Evolutionary conservation across 2,113 vertebrate genomes (phyloP).

Genomic region (Podarcis cretensis): DNA sequence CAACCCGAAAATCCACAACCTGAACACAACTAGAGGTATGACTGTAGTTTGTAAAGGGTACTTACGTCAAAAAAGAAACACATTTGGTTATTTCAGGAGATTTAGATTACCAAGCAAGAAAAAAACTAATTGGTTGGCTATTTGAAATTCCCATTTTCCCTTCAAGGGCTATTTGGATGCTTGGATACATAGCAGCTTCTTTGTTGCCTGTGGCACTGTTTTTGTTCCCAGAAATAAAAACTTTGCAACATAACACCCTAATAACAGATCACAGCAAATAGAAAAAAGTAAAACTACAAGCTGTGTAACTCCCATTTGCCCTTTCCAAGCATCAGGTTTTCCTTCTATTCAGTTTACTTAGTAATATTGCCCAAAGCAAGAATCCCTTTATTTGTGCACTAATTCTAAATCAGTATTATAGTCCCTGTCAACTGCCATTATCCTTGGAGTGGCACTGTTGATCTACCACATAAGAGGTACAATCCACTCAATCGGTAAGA

Average conservation of each 20-base stretch:
- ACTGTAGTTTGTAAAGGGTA: background rate
- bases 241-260: background rate
- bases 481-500: background rate
- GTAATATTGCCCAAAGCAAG: background rate
- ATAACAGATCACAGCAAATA: background rate
- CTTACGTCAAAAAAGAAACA: background rate
- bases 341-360: background rate
- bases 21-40: too few relatives aligned
- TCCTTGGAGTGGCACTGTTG: background rate
- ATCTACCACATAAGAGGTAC: background rate
- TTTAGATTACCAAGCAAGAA: background rate
- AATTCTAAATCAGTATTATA: background rate
- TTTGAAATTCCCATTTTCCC: background rate
- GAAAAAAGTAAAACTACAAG: background rate
- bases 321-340: background rate
- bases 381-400: background rate
- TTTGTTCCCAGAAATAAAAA: too few relatives aligned
- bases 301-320: background rate
- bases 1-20: too few relatives aligned
- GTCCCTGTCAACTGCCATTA: background rate
- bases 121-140: background rate
- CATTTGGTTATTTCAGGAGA: background rate
- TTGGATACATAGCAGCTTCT: background rate
- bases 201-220: background rate
- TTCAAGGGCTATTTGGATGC: background rate